Evolutionary conservation across 2,888 invertebrate species (phyloP).

Genomic region (Acleris laterana): DNA sequence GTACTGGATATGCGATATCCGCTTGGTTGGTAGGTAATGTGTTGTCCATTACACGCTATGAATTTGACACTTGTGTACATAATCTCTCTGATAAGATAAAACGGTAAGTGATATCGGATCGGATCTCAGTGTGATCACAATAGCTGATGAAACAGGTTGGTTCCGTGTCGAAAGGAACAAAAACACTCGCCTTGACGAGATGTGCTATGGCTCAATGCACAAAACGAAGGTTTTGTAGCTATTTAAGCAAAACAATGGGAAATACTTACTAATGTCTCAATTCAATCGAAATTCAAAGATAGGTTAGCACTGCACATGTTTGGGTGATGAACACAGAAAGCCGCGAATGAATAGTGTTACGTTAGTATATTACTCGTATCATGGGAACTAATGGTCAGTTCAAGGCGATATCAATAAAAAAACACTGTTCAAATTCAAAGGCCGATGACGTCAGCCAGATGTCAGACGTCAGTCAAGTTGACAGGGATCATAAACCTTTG

Average conservation of each 20-base stretch:
- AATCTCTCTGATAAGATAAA: conserved; percentile 78
- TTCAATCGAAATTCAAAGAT: not conserved
- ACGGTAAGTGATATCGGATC: conserved; percentile 36
- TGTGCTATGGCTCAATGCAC: conserved; percentile 49
- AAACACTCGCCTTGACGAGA: conserved; percentile 39
- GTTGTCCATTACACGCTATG: conserved; percentile 71
- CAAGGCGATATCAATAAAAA: conserved; percentile 32
- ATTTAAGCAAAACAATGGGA: conserved; percentile 38
- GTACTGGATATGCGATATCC: conserved; percentile 54
- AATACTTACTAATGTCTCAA: conserved; percentile 43
- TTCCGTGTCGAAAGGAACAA: conserved; percentile 39
- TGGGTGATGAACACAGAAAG: not conserved
- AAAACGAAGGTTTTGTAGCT: conserved; percentile 51
- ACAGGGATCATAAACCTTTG: conserved; percentile 25
- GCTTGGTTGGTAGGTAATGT: conserved; percentile 67
- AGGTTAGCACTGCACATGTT: conserved; percentile 26
- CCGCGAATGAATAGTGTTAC: not conserved
- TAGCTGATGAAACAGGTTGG: conserved; percentile 32
- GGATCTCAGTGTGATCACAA: conserved; percentile 37
- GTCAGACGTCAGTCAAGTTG: conserved; percentile 8
- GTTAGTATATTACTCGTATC: conserved; percentile 11
- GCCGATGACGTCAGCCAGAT: conserved; percentile 27
- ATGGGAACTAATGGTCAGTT: conserved; percentile 25
- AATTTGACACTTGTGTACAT: conserved; percentile 78
- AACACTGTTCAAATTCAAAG: conserved; percentile 25